phyloP scores from a whole-genome alignment of 1,140 invertebrate species.

The Plodia interpunctella region DNA sequence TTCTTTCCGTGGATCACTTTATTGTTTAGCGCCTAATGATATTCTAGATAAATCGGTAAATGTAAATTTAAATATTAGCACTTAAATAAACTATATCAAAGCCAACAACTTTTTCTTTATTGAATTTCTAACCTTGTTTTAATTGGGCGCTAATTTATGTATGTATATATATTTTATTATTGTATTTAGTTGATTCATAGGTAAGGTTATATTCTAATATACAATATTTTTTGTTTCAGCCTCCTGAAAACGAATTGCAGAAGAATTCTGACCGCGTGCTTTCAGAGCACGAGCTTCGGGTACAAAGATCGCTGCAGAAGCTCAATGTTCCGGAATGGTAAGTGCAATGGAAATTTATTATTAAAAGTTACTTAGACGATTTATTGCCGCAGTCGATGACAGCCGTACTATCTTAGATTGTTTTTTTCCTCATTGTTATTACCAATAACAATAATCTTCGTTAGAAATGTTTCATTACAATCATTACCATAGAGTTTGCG shows the following conservation, averaged over 20 bases:
- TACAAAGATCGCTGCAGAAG: constrained; percentile 93
- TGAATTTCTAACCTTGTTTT: background rate
- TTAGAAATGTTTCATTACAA: no score
- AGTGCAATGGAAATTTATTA: constrained; percentile 23
- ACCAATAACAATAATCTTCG: no score
- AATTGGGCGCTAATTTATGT: background rate
- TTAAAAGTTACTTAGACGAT: background rate
- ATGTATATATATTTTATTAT: constrained; percentile 10
- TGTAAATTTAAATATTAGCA: constrained; percentile 24
- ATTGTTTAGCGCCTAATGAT: constrained; percentile 46
- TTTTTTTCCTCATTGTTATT: no score
- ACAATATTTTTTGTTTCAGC: constrained; percentile 78
- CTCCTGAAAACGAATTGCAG: constrained; percentile 94
- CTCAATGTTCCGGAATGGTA: constrained; percentile 96
- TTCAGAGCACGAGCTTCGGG: constrained; percentile 94
- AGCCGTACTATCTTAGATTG: no score
- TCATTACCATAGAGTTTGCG: no score
- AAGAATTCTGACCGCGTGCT: constrained; percentile 87
- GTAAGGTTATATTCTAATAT: constrained; percentile 14
- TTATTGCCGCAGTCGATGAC: no score
- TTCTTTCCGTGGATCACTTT: constrained; percentile 39
- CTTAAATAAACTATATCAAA: background rate
- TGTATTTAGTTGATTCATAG: constrained; percentile 10
- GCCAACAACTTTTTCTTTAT: background rate
- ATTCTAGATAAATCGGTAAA: constrained; percentile 46